Evolutionary conservation across 2,113 vertebrate species (phyloP).

Genomic region (Orientallactaga bullata): DNA sequence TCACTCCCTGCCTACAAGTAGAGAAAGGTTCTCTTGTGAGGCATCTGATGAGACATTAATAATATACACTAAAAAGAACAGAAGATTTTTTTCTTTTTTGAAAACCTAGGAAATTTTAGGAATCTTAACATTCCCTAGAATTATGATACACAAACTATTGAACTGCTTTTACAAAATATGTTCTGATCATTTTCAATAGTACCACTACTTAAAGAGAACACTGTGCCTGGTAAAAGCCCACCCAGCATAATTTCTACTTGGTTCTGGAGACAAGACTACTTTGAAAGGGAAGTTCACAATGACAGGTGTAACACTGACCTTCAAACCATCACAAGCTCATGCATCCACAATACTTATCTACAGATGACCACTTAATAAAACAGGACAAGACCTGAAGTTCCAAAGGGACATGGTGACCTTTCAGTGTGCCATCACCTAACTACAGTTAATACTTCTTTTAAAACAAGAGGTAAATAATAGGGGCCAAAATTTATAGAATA

Average conservation of each 20-base stretch:
- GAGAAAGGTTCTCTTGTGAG: not conserved
- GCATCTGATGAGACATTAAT: not conserved
- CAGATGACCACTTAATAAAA: too few species aligned
- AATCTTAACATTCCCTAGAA: not conserved
- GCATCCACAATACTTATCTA: too few species aligned
- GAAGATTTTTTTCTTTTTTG: not conserved
- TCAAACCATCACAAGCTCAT: too few species aligned
- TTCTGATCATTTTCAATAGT: conserved; percentile 24
- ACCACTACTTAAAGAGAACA: not conserved
- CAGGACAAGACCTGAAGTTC: too few species aligned
- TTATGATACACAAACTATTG: not conserved
- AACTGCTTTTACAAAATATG: conserved; percentile 2
- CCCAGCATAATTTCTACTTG: not conserved
- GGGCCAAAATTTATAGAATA: conserved; percentile 21
- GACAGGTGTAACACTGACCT: too few species aligned
- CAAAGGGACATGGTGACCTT: too few species aligned
- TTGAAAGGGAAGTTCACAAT: not conserved
- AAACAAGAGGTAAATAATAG: not conserved
- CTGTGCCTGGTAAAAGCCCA: not conserved
- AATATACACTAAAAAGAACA: conserved; percentile 1
- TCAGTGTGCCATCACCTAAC: not conserved
- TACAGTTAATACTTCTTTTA: not conserved
- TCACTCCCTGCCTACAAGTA: not conserved
- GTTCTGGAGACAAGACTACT: not conserved
- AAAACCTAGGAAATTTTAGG: conserved; percentile 16